phyloP scores from a whole-genome alignment of 1,140 invertebrate genomes.

The Zaprionus camerounensis region DNA sequence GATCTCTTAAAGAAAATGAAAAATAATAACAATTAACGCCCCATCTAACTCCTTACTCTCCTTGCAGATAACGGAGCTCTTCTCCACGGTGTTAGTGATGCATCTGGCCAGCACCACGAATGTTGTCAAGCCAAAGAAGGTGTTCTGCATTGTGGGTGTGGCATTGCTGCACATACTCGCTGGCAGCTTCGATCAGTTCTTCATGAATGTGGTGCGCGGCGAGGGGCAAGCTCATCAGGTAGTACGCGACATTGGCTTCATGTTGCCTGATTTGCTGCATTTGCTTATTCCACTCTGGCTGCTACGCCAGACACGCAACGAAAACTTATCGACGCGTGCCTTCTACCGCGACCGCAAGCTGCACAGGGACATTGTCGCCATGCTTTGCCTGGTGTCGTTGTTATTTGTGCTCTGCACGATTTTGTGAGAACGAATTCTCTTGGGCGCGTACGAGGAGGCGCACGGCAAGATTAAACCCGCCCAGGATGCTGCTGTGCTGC shows the following conservation, averaged over 20 bases:
- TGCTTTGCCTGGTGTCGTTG: conserved; percentile 78
- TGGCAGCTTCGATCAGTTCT: conserved; percentile 91
- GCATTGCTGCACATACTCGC: conserved; percentile 90
- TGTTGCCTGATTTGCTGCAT: conserved; percentile 90
- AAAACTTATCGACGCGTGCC: conserved; percentile 73
- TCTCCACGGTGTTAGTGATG: conserved; percentile 88
- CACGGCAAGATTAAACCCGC: conserved; percentile 69
- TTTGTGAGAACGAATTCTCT: conserved; percentile 80
- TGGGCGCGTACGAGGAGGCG: conserved; percentile 67
- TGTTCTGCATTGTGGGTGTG: conserved; percentile 88
- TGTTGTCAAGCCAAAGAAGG: conserved; percentile 87
- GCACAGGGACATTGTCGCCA: conserved; percentile 79
- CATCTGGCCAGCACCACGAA: conserved; percentile 87
- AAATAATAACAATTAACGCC: background rate
- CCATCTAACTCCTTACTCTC: background rate
- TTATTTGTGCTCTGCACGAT: conserved; percentile 80
- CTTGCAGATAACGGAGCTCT: conserved; percentile 88
- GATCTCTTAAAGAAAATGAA: too few relatives aligned
- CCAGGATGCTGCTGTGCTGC: conserved; percentile 61
- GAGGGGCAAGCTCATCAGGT: conserved; percentile 90
- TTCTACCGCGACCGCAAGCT: conserved; percentile 79
- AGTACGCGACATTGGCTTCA: conserved; percentile 89
- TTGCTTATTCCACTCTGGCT: conserved; percentile 87
- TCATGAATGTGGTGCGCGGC: conserved; percentile 89
- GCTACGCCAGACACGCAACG: conserved; percentile 70